Percentiles rank a stretch among this genome's conserved stretches.
Conservation (phyloP, 2,113 vertebrate species). For the Hippocampus guttulatus region DNA sequence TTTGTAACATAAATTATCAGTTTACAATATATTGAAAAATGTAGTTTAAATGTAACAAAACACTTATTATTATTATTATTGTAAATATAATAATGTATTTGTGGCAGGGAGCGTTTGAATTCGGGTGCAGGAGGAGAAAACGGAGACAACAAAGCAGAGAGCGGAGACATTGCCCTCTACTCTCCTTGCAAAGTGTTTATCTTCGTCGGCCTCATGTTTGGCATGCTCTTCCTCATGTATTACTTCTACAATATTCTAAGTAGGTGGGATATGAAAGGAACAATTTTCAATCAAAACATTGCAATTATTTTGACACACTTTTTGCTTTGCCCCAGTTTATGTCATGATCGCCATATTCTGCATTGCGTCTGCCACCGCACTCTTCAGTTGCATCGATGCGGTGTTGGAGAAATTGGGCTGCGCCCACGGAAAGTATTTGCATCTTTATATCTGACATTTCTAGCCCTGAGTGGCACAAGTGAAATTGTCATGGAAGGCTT, state of each 20-base stretch:
- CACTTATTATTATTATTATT: too few relatives aligned
- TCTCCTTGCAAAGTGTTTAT: constrained; percentile 83
- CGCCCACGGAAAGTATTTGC: constrained; percentile 76
- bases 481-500: background rate
- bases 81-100: constrained; percentile 7
- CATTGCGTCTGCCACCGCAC: constrained; percentile 83
- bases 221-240: constrained; percentile 91
- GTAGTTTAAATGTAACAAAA: background rate
- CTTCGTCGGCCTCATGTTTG: constrained; percentile 85
- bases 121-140: constrained; percentile 45
- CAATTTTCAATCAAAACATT: background rate
- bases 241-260: constrained; percentile 90
- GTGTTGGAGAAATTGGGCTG: constrained; percentile 77
- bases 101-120: constrained; percentile 75
- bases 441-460: background rate
- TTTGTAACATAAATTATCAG: too few relatives aligned
- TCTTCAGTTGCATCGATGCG: constrained; percentile 86
- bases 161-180: constrained; percentile 67
- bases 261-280: constrained; percentile 63
- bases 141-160: constrained; percentile 49
- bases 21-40: background rate
- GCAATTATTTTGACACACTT: background rate
- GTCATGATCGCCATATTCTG: constrained; percentile 89
- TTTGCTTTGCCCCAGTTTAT: constrained; percentile 76
- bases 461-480: background rate